phyloP scores from a whole-genome alignment of 2,113 vertebrate species.

The Rissa tridactyla region DNA sequence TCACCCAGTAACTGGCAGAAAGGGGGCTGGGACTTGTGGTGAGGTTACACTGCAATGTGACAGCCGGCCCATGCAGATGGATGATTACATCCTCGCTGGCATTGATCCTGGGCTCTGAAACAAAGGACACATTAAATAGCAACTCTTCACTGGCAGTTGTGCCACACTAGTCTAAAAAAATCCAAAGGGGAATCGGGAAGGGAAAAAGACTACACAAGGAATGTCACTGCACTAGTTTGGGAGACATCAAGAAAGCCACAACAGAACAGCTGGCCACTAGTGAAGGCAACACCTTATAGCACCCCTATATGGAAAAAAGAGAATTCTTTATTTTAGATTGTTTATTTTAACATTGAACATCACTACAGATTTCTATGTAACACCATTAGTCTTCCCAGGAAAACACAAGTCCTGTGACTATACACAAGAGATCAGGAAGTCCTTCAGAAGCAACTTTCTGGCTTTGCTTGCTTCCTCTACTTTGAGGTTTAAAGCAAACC shows the following conservation, averaged over 20 bases:
- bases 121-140: slow-evolving; percentile 52
- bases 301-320: slow-evolving; percentile 20
- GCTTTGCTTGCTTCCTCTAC: not conserved
- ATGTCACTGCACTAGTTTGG: slow-evolving; percentile 60
- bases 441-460: not conserved
- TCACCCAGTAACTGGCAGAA: slow-evolving; percentile 90
- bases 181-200: slow-evolving; percentile 25
- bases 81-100: slow-evolving; percentile 86
- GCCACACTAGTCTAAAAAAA: slow-evolving; percentile 36
- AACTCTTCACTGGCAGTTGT: not conserved
- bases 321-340: not conserved
- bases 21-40: slow-evolving; percentile 84
- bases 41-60: slow-evolving; percentile 91
- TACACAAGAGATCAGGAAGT: accelerated
- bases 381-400: not conserved
- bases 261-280: slow-evolving; percentile 58
- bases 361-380: not conserved
- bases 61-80: slow-evolving; percentile 28
- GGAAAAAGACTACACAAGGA: slow-evolving; percentile 70
- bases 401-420: not conserved
- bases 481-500: not conserved
- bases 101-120: slow-evolving; percentile 95
- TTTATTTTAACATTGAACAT: not conserved
- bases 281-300: slow-evolving; percentile 61
- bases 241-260: slow-evolving; percentile 55